Percentiles rank a stretch among this genome's conserved stretches.
Evolutionary conservation across 1,140 invertebrate genomes (phyloP).

Genomic region (Drosophila subobscura): DNA sequence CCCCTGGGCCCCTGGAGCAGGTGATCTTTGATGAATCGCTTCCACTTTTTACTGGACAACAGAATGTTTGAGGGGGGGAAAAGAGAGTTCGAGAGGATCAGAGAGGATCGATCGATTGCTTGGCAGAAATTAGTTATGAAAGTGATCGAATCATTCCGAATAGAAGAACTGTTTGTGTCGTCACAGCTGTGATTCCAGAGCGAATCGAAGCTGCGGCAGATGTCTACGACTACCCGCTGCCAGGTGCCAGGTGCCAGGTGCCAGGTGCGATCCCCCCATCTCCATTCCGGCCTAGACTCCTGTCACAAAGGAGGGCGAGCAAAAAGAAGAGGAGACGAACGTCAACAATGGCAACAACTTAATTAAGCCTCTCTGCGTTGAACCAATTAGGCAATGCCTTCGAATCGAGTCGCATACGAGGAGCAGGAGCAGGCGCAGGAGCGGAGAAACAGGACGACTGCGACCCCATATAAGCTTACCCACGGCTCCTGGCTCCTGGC

Average conservation of each 20-base stretch:
- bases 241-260: conserved; percentile 10
- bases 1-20: background rate
- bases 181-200: too few species aligned
- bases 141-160: too few species aligned
- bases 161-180: too few species aligned
- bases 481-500: conserved; percentile 21
- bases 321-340: background rate
- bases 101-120: too few species aligned
- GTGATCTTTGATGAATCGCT: conserved; percentile 27
- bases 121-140: too few species aligned
- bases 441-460: conserved; percentile 13
- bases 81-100: too few species aligned
- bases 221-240: too few species aligned
- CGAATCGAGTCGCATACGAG: background rate
- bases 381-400: conserved; percentile 52
- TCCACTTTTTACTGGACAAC: too few species aligned
- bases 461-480: conserved; percentile 47
- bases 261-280: conserved; percentile 6
- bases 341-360: conserved; percentile 45
- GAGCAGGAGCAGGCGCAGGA: background rate
- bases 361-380: conserved; percentile 55
- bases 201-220: too few species aligned
- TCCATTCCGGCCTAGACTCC: conserved; percentile 17
- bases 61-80: too few species aligned
- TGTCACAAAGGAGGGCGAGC: background rate